Base-by-base conservation (phyloP, 2,113 vertebrate genomes). In the Ariopsis seemanni region DNA sequence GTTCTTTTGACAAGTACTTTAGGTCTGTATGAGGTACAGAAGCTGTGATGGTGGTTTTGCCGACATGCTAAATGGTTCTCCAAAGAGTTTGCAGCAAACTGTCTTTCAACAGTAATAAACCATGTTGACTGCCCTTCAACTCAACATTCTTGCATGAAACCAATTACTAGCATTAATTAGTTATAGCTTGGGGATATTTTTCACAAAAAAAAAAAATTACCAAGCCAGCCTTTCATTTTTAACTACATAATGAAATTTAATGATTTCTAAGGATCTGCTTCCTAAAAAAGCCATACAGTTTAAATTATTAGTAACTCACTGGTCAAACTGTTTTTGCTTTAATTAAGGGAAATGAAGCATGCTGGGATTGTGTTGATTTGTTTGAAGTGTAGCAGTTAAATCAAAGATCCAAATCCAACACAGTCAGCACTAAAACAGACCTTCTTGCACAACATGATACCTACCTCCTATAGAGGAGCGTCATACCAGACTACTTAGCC, bases 291-390 rank as follows among this genome's bases (percentile, higher is more conserved):
- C 5, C 1, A 14, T 25, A 60, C n/a, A 5, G 53, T 55, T 34
- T 84, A 42, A 42, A 84, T 72, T 84, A 84, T 58, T 72, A 72
- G 65, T 58, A 72, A 72, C 25, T 84, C 82, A 72, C 58, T 84
- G 58, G 11, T 50, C 69, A 50, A 25, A 42, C 69, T 8, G 57
- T 42, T 42, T 42, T 4, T 42, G 42, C 42, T 42, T 42, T 42
- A 42, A 42, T 85, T n/a, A 77, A 77, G 3, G 42, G 71, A 62
- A 48, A 27, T 58, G 60, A 62, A 50, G 55, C 69, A 57, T 58
- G 15, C 67, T 84, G 67, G 67, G 50, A 60, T 57, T 69, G 63
- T 83, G 63, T 12, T 48, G 17, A 72, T 48, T 75, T 75, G 20
- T 72, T 72, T 42, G 69, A 42, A 72, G 17, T 72, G 34, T 20